These are phyloP conservation scores for Ageneiosus marmoratus DNA, from an alignment of 2,113 vertebrate species.

Conservation along the genomic window DNA sequence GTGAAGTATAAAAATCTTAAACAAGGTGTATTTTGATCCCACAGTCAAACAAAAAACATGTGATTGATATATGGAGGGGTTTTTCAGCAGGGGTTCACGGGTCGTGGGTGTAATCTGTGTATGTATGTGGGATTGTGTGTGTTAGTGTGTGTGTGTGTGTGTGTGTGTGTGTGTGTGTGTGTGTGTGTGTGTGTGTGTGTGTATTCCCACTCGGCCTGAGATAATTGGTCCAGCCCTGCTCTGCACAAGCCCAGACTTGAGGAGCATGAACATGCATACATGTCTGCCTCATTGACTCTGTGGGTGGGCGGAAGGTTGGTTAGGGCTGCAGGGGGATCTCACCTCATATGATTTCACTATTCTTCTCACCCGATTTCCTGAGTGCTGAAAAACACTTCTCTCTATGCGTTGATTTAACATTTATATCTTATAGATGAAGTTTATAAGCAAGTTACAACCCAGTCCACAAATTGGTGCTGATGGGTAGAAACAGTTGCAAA, in stretches of 20 bases:
- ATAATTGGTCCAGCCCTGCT: constrained; percentile 66
- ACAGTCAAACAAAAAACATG: constrained; percentile 28
- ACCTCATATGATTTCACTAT: constrained; percentile 52
- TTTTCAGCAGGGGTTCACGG: constrained; percentile 36
- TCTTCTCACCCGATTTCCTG: constrained; percentile 25
- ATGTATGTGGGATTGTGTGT: constrained; percentile 18
- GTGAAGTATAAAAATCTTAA: background rate
- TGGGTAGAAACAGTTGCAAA: no score
- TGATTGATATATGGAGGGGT: constrained; percentile 13
- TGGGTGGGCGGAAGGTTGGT: constrained; percentile 65
- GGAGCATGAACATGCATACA: constrained; percentile 63
- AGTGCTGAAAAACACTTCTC: background rate
- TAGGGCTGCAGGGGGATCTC: constrained; percentile 58
- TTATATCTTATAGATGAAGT: background rate
- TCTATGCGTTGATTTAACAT: background rate
- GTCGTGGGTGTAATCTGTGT: constrained; percentile 53
- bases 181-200: constrained; percentile 46
- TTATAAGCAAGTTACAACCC: background rate
- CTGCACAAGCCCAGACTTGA: constrained; percentile 71
- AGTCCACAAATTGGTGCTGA: background rate
- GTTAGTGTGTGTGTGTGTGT: background rate
- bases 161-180: constrained; percentile 42
- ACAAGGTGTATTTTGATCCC: constrained; percentile 11
- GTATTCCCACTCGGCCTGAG: constrained; percentile 69
- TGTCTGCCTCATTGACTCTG: constrained; percentile 65